These are phyloP conservation scores for Cheilosia vulpina DNA, from an alignment of 2,888 invertebrate species.

Conservation along the genomic window DNA sequence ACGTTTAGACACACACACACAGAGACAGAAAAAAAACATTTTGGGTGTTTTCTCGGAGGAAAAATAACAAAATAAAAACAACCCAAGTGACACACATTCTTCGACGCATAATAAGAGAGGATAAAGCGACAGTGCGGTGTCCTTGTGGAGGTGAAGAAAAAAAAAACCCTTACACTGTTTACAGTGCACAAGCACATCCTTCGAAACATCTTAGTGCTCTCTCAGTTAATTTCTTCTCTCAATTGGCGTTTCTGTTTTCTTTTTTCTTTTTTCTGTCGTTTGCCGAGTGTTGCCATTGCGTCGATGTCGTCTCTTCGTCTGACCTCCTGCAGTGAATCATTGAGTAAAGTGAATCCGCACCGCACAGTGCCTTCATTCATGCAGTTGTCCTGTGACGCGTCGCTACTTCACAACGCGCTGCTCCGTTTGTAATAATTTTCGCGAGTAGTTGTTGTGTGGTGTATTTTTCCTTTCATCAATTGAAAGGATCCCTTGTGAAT, in stretches of 20 bases:
- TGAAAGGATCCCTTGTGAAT: slow-evolving; percentile 16
- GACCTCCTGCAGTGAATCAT: slow-evolving; percentile 74
- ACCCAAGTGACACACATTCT: slow-evolving; percentile 18
- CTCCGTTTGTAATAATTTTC: slow-evolving; percentile 19
- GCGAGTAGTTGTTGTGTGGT: slow-evolving; percentile 20
- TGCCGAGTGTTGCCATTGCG: slow-evolving; percentile 6
- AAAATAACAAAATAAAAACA: slow-evolving; percentile 7
- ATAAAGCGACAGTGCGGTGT: background rate
- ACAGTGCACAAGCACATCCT: slow-evolving; percentile 48
- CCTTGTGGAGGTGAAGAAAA: background rate
- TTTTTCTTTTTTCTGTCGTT: background rate
- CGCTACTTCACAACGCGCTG: slow-evolving; percentile 54
- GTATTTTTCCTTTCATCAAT: slow-evolving; percentile 11
- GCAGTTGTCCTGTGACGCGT: slow-evolving; percentile 71
- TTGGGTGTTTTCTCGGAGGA: slow-evolving; percentile 47
- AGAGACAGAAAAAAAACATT: background rate
- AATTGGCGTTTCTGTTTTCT: slow-evolving; percentile 18
- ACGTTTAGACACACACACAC: background rate
- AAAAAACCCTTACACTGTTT: slow-evolving; percentile 3
- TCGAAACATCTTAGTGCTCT: slow-evolving; percentile 10
- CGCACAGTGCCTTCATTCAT: slow-evolving; percentile 71
- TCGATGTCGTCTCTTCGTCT: slow-evolving; percentile 62
- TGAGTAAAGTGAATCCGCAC: slow-evolving; percentile 70
- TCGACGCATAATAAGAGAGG: slow-evolving; percentile 1
- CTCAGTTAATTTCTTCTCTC: slow-evolving; percentile 61